Conservation (phyloP, 2,797 vertebrate species). For the Masticophis lateralis region DNA sequence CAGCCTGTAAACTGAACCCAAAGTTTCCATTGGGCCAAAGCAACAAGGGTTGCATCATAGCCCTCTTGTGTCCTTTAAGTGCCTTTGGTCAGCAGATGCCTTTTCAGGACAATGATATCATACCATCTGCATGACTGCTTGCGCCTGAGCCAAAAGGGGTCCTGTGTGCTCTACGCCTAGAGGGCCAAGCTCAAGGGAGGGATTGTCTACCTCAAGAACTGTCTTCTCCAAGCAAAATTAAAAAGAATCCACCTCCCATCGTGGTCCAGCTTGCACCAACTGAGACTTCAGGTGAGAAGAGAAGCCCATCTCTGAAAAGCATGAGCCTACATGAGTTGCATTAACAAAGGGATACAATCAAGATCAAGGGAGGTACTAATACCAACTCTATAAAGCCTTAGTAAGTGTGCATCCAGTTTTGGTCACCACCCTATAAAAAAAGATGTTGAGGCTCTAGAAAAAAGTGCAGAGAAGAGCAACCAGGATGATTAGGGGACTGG, state of each 20-base stretch:
- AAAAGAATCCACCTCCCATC: neutral
- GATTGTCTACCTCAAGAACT: neutral
- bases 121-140: conserved; percentile 42
- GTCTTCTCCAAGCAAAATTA: neutral
- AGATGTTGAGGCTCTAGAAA: too few species aligned
- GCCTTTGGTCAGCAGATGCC: conserved; percentile 66
- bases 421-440: too few species aligned
- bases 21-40: conserved; percentile 73
- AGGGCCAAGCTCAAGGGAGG: neutral
- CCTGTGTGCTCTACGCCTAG: neutral
- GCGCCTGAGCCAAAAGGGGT: neutral
- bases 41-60: conserved; percentile 71
- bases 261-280: neutral
- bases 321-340: neutral
- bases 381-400: too few species aligned
- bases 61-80: conserved; percentile 55
- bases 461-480: too few species aligned
- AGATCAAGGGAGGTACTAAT: too few species aligned
- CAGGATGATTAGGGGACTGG: too few species aligned
- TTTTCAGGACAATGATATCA: conserved; percentile 70
- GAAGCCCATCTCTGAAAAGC: neutral
- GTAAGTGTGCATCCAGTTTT: too few species aligned
- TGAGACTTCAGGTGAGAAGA: neutral
- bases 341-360: too few species aligned
- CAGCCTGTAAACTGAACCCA: conserved; percentile 66